phyloP scores from a whole-genome alignment of 1,140 invertebrate species.

The Propsilocerus akamusi region DNA sequence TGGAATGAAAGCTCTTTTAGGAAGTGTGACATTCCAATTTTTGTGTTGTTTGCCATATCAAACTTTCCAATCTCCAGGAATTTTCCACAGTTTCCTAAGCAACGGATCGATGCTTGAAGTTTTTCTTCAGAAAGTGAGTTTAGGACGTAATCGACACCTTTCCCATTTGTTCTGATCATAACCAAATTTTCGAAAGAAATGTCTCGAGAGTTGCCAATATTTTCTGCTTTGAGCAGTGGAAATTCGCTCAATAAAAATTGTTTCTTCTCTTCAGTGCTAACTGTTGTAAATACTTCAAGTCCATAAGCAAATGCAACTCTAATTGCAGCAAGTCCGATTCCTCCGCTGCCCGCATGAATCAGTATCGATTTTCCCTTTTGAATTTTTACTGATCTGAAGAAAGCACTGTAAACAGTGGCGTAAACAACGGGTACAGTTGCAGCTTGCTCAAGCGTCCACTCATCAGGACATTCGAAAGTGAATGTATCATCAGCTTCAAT shows the following conservation, averaged over 20 bases:
- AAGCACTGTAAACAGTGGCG: slow-evolving; percentile 25
- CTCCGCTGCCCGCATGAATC: slow-evolving; percentile 53
- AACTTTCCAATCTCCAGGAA: slow-evolving; percentile 67
- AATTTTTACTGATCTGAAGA: slow-evolving; percentile 24
- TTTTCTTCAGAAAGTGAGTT: slow-evolving; percentile 50
- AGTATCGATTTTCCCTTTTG: slow-evolving; percentile 33
- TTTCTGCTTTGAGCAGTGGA: slow-evolving; percentile 24
- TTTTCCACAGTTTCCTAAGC: slow-evolving; percentile 43
- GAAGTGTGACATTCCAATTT: slow-evolving; percentile 55
- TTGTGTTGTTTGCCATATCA: slow-evolving; percentile 43
- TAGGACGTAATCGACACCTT: slow-evolving; percentile 45
- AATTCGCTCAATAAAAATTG: slow-evolving; percentile 28
- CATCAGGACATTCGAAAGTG: slow-evolving; percentile 45
- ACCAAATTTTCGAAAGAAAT: slow-evolving; percentile 39
- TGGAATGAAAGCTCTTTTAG: slow-evolving; percentile 70
- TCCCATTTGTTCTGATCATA: slow-evolving; percentile 31
- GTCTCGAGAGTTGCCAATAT: slow-evolving; percentile 43
- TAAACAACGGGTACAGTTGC: slow-evolving; percentile 42
- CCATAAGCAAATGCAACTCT: slow-evolving; percentile 34
- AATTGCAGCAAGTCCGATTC: slow-evolving; percentile 51
- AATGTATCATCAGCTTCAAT: slow-evolving; percentile 29
- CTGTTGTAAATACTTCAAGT: slow-evolving; percentile 36
- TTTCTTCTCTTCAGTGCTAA: slow-evolving; percentile 29
- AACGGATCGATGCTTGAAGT: slow-evolving; percentile 51
- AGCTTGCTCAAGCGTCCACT: slow-evolving; percentile 55